These are phyloP conservation scores for Cantharis flavilabris DNA, from an alignment of 2,888 invertebrate genomes.

Conservation along the genomic window DNA sequence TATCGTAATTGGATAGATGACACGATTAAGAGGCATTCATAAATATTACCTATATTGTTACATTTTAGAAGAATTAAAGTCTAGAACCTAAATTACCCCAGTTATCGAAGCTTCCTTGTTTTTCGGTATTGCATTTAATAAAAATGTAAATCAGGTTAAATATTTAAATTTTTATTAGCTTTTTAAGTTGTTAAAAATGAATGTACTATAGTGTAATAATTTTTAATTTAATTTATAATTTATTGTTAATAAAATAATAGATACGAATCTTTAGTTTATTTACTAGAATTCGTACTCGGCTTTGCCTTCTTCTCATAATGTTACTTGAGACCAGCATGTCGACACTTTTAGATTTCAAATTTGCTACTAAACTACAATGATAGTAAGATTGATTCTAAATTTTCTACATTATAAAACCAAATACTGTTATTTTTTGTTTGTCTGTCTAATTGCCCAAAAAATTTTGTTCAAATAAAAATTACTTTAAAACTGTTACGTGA, in stretches of 20 bases:
- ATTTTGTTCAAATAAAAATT: no score
- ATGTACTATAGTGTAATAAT: neutral
- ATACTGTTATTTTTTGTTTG: no score
- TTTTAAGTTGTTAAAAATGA: neutral
- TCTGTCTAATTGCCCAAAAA: no score
- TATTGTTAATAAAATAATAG: neutral
- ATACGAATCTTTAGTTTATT: neutral
- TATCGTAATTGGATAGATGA: constrained; percentile 71
- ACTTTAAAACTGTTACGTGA: neutral
- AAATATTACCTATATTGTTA: neutral
- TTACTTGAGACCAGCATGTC: no score
- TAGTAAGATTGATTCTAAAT: neutral
- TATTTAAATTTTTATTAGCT: neutral
- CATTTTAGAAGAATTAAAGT: neutral
- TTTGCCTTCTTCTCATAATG: no score
- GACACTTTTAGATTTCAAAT: no score
- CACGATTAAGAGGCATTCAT: constrained; percentile 52
- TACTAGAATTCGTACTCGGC: no score
- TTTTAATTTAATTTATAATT: neutral
- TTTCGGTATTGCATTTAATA: neutral
- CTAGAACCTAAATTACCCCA: neutral
- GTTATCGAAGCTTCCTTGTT: neutral
- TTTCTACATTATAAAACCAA: neutral
- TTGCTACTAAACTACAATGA: no score
- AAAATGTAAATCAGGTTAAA: neutral